These are phyloP conservation scores for Drosophila kambysellisi DNA, from an alignment of 2,888 invertebrate genomes.

Conservation along the genomic window DNA sequence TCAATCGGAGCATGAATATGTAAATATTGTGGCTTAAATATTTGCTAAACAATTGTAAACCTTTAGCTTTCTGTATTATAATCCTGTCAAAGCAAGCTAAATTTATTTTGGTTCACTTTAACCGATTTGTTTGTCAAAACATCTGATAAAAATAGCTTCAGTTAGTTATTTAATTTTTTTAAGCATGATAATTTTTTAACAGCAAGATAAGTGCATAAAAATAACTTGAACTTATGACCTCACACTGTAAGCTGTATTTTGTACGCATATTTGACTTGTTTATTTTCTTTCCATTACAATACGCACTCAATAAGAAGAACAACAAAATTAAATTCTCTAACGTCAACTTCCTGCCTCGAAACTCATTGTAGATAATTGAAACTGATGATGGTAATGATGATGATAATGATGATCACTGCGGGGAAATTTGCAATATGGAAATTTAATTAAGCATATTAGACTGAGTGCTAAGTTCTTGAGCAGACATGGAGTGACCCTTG, in stretches of 20 bases:
- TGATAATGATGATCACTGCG: conserved; percentile 10
- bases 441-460: conserved; percentile 18
- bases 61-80: not conserved
- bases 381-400: conserved; percentile 11
- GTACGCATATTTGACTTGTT: conserved; percentile 12
- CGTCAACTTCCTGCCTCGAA: conserved; percentile 63
- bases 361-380: conserved; percentile 58
- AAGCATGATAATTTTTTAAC: not conserved
- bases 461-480: conserved; percentile 6
- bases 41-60: not conserved
- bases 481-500: conserved; percentile 14
- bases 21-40: conserved; percentile 3
- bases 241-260: not conserved
- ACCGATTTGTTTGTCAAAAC: not conserved
- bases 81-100: not conserved
- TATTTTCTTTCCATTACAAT: conserved; percentile 11
- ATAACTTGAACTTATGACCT: conserved; percentile 30
- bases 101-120: not conserved
- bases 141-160: not conserved
- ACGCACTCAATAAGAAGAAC: conserved; percentile 21
- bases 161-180: not conserved
- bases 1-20: not conserved
- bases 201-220: not conserved
- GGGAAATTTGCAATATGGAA: conserved; percentile 41
- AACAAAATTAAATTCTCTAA: conserved; percentile 38